phyloP scores from a whole-genome alignment of 2,113 vertebrate species.

The Benitochromis conjunctus region DNA sequence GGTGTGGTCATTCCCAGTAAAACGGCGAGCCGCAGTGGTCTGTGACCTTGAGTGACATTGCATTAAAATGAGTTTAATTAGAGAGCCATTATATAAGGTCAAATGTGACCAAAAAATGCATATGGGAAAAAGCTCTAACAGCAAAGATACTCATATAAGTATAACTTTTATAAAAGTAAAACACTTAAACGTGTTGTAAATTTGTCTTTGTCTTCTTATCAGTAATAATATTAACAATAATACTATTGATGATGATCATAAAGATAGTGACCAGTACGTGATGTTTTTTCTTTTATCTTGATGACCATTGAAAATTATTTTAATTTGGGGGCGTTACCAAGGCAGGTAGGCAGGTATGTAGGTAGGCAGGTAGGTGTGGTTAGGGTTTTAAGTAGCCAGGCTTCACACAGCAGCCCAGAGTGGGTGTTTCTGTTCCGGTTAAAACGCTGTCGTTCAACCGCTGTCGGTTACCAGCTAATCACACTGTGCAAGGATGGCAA shows the following conservation, averaged over 20 bases:
- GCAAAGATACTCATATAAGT: neutral
- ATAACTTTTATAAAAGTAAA: neutral
- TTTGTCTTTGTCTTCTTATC: neutral
- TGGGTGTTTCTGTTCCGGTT: neutral
- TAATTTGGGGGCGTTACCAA: neutral
- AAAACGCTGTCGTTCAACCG: neutral
- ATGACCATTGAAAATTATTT: neutral
- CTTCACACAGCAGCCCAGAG: neutral
- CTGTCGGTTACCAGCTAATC: neutral
- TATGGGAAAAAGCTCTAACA: neutral
- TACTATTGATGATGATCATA: neutral
- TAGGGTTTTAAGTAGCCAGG: neutral
- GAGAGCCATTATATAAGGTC: neutral
- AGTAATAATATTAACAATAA: neutral
- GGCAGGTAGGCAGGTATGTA: neutral
- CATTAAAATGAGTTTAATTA: neutral
- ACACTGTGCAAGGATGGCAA: constrained; percentile 45
- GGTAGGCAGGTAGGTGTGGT: neutral
- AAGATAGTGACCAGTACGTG: neutral
- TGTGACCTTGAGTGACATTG: neutral
- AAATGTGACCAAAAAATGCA: neutral
- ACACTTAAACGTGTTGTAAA: neutral
- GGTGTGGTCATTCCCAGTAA: neutral
- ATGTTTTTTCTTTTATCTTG: neutral
- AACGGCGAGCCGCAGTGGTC: neutral